Evolutionary conservation across 2,888 invertebrate genomes (phyloP), one percentile per base, ranked within the genome.

Genomic region (Alloplasta piceator): DNA sequence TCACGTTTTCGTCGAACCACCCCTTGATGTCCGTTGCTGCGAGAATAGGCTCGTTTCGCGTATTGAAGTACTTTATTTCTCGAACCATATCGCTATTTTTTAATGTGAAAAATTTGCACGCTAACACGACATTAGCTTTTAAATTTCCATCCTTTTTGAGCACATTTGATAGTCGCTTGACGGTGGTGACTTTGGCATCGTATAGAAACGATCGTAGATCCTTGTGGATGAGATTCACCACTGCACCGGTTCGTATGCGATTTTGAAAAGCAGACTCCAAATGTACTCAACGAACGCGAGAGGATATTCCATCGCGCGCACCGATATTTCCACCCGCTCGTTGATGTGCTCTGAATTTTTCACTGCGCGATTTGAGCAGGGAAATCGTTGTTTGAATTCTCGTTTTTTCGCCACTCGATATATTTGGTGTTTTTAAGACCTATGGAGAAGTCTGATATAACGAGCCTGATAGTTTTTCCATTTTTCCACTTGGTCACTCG

Each of bases 31-130:
- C 84, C 48, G 75, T 73, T 41, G 63, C 39, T 39, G 83, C 71
- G 26, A 26, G 26, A 52, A 87, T 85, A 4, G 82, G 60, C 14
- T 78, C 48, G 58, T 83, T 85, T 70, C 78, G 79, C 7, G 85
- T 85, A 26, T 82, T 81, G 76, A 87, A 87, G 72, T 71, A 78
- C 75, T 87, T 86, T 3, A 74, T 75, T 39, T 83, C 84, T 36
- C 68, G 73, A 10, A 68, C 55, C 5, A 66, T 66, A 5, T 56
- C 60, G 5, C 26, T 46, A 26, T 74, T 64, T 60, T 77, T 74
- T 5, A 14, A 4, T 0, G 14, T 67, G 7, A 16, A n/a, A 58
- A 75, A 78, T 67, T 75, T 71, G 12, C 78, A 78, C 4, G 43
- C 4, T 3, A 78, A 38, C 7, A 78, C 70, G 26, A 50, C 61